Conservation (phyloP, 1,140 invertebrate species). For the Drosophila busckii region DNA sequence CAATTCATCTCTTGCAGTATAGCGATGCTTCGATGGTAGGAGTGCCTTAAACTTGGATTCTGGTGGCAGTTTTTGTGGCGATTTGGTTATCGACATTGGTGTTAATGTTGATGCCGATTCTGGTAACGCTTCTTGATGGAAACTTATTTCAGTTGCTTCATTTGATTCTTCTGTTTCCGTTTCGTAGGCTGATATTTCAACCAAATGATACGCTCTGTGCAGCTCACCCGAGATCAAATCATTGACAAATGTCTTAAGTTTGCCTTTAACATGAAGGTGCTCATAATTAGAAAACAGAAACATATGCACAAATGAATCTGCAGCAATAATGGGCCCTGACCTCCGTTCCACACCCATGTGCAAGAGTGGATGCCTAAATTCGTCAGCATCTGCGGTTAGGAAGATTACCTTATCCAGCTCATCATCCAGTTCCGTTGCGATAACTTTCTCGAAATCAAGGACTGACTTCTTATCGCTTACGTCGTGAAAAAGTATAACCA, state of each 20-base stretch:
- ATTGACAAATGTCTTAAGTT: constrained; percentile 28
- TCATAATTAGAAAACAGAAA: constrained; percentile 30
- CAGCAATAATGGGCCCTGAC: constrained; percentile 32
- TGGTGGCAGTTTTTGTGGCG: not conserved
- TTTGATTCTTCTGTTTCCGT: too few species aligned
- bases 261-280: constrained; percentile 35
- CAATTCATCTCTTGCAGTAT: constrained; percentile 44
- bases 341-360: constrained; percentile 35
- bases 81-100: too few species aligned
- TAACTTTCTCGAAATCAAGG: constrained; percentile 16
- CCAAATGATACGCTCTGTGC: constrained; percentile 5
- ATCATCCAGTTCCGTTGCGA: constrained; percentile 3
- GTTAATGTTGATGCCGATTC: too few species aligned
- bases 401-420: constrained; percentile 19
- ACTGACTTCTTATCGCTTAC: constrained; percentile 7
- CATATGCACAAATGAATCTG: constrained; percentile 51
- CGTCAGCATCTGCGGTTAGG: constrained; percentile 22
- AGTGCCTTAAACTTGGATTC: constrained; percentile 50
- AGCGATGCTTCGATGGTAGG: constrained; percentile 39
- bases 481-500: constrained; percentile 41
- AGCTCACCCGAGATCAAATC: constrained; percentile 15
- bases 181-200: not conserved
- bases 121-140: too few species aligned
- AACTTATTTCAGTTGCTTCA: too few species aligned
- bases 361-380: constrained; percentile 19